Evolutionary conservation across 2,113 vertebrate genomes (phyloP).

Genomic region (Sturnus vulgaris): DNA sequence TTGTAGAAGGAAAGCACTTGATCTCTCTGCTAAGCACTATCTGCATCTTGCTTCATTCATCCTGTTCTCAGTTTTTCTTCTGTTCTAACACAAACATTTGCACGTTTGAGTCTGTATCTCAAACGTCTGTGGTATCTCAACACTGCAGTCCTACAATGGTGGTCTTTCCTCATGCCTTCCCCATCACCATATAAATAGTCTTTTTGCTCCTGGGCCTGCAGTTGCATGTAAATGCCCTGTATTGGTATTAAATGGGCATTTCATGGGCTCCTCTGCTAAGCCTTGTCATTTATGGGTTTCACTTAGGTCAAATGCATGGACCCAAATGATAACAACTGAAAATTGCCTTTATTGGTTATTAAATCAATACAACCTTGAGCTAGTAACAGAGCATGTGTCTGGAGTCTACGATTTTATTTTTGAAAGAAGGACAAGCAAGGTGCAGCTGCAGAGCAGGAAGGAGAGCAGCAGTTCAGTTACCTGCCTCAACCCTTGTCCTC

Average conservation of each 20-base stretch:
- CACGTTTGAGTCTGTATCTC: not conserved
- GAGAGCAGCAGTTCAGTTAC: not conserved
- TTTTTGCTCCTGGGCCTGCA: not conserved
- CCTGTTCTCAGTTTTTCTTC: not conserved
- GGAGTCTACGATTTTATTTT: not conserved
- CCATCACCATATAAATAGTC: not conserved
- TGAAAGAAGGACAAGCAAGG: not conserved
- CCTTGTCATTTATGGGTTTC: not conserved
- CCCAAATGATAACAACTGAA: not conserved
- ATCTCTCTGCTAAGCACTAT: not conserved
- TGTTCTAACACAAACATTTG: not conserved
- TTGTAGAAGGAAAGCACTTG: not conserved
- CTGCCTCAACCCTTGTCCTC: accelerated
- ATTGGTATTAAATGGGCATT: not conserved
- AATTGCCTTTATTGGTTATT: not conserved
- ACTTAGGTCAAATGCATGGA: not conserved
- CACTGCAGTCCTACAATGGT: not conserved
- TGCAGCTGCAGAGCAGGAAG: not conserved
- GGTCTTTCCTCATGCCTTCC: not conserved
- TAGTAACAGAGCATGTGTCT: not conserved
- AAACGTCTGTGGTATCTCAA: not conserved
- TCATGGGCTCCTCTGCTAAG: not conserved
- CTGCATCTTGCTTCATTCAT: not conserved
- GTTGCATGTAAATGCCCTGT: not conserved
- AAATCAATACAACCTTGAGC: not conserved